These are phyloP conservation scores for Rhinoptilus africanus DNA, from an alignment of 2,113 vertebrate genomes.

Conservation along the genomic window DNA sequence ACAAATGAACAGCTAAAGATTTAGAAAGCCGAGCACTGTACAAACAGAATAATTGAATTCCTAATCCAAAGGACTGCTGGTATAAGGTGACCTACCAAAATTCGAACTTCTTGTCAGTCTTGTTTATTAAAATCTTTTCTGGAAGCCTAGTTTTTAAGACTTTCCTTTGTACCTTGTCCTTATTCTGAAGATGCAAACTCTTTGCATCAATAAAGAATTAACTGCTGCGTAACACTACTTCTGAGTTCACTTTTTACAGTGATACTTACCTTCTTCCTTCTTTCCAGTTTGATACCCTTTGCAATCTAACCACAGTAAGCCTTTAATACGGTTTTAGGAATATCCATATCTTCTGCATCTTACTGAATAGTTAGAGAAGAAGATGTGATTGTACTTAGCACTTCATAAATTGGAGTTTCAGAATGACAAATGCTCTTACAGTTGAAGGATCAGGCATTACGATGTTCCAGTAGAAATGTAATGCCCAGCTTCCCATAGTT, in stretches of 20 bases:
- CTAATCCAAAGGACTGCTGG: neutral
- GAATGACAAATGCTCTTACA: neutral
- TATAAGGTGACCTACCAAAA: neutral
- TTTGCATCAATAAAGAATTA: neutral
- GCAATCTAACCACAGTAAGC: neutral
- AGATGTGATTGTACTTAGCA: neutral
- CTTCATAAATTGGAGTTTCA: neutral
- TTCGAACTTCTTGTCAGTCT: neutral
- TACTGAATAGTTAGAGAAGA: neutral
- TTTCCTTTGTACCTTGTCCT: neutral
- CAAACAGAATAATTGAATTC: slow-evolving; percentile 25
- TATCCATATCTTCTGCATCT: neutral
- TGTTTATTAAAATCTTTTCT: neutral
- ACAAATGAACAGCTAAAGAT: neutral
- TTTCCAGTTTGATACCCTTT: neutral
- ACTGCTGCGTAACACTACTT: neutral
- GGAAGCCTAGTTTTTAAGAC: neutral
- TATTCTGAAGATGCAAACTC: neutral
- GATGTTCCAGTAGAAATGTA: neutral
- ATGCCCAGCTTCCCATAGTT: neutral
- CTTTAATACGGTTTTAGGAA: neutral
- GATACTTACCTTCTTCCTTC: neutral
- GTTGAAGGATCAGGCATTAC: neutral
- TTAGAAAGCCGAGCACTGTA: neutral
- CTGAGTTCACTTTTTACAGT: neutral